These are phyloP conservation scores for Microcebus jonahi DNA, from an alignment of 2,113 vertebrate species.

Conservation along the genomic window DNA sequence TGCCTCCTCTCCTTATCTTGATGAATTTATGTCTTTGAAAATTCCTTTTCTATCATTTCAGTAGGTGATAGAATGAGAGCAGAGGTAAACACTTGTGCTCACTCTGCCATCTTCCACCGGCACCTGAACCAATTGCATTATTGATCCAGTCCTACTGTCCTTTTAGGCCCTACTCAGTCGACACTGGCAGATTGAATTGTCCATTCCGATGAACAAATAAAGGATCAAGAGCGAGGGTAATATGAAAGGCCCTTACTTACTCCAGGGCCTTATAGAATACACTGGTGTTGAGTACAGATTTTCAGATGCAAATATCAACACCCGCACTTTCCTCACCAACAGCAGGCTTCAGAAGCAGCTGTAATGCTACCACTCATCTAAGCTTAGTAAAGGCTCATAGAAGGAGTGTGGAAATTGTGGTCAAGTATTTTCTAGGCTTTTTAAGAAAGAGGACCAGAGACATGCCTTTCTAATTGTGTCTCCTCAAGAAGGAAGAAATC, in stretches of 20 bases:
- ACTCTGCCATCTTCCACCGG: not conserved
- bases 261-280: not conserved
- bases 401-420: not conserved
- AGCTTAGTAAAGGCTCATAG: not conserved
- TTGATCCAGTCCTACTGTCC: not conserved
- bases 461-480: constrained; percentile 29
- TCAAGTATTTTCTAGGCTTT: not conserved
- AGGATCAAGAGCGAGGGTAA: not conserved
- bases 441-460: not conserved
- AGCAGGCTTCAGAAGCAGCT: not conserved
- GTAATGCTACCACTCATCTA: not conserved
- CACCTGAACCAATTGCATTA: not conserved
- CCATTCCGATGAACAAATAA: constrained; percentile 36
- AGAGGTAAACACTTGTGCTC: not conserved
- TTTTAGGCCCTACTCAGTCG: not conserved
- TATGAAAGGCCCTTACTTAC: not conserved
- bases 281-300: not conserved
- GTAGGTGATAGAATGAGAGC: not conserved
- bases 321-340: not conserved
- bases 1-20: not conserved
- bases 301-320: constrained; percentile 5
- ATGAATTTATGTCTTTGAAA: not conserved
- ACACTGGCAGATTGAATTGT: not conserved
- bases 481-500: constrained; percentile 41
- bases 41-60: not conserved